Evolutionary conservation across 2,888 invertebrate species (phyloP), one percentile per base, ranked within the genome.

Genomic region (Ptilodon capucinus): DNA sequence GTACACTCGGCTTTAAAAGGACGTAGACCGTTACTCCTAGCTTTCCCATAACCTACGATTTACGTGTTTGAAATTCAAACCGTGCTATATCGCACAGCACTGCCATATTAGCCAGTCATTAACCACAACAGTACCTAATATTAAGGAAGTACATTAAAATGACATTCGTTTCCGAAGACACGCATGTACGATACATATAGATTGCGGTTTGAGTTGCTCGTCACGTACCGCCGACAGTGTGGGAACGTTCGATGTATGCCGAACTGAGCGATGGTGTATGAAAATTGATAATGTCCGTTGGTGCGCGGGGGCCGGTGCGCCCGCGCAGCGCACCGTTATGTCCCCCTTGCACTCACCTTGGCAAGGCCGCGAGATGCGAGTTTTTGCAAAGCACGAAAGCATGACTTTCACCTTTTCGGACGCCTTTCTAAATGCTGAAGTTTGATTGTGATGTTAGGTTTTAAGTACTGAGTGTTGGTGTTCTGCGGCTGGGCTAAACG

Each of bases 331-430:
- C 72, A 84, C 91, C 90, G 90, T 90, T 90, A 86, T 82, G 87
- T 82, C 88, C 88, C 86, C 84, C 81, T 84, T 87, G 86, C 85
- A 84, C 73, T 90, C 81, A 90, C 90, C 90, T 90, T 90, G 90
- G 81, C 91, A 91, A 91, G 91, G 91, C 90, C 90, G 88, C 60
- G 79, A 82, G 88, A 85, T 84, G 85, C 79, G 76, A 85, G 86
- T 89, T 91, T 91, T 91, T 90, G 89, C 90, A 84, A 84, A 78
- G 74, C 78, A 74, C 76, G 80, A 85, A 82, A 84, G 83, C 84
- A 86, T 83, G 87, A 91, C 91, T 91, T 91, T 91, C 90, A 87
- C 91, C 91, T 84, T 83, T 86, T 79, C 75, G 68, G 63, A 81
- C 74, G 78, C 88, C 90, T 90, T 90, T 91, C 89, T 88, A 91